phyloP scores from a whole-genome alignment of 2,888 invertebrate species.

The Unio delphinus region DNA sequence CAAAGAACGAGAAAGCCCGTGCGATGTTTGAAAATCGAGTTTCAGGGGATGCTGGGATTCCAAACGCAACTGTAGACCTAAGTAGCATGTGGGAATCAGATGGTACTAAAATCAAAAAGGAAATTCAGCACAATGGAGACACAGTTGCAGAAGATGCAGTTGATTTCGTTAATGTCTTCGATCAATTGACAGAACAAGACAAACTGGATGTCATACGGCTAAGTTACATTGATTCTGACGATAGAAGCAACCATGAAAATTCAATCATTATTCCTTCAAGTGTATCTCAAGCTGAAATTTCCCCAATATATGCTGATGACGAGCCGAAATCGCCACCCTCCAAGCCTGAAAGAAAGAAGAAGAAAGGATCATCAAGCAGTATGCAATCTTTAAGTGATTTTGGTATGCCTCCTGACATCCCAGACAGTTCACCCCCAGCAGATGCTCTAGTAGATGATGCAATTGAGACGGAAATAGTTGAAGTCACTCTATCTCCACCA shows the following conservation, averaged over 20 bases:
- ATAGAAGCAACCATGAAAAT: constrained; percentile 9
- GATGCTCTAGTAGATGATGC: constrained; percentile 4
- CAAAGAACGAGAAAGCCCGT: constrained; percentile 1
- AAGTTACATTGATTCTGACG: constrained; percentile 40
- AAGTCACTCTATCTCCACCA: constrained; percentile 27
- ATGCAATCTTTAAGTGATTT: constrained; percentile 20
- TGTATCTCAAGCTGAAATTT: constrained; percentile 6
- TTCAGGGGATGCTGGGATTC: constrained; percentile 16
- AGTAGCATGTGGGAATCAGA: constrained; percentile 4
- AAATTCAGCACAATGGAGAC: background rate
- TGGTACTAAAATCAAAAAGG: constrained; percentile 6
- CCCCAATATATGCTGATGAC: constrained; percentile 7
- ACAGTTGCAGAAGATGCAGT: constrained; percentile 2
- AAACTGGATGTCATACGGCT: constrained; percentile 42
- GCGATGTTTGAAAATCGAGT: constrained; percentile 13
- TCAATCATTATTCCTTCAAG: background rate
- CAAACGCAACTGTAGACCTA: constrained; percentile 19
- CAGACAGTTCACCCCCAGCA: constrained; percentile 5
- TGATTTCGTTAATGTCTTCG: constrained; percentile 29
- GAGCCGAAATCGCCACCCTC: constrained; percentile 39
- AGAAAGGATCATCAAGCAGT: constrained; percentile 34
- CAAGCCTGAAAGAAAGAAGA: constrained; percentile 58
- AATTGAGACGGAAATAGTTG: background rate
- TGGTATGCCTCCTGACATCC: constrained; percentile 1
- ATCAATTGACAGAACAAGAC: constrained; percentile 45